phyloP scores from a whole-genome alignment of 2,113 vertebrate species.

The Chloropsis cyanopogon region DNA sequence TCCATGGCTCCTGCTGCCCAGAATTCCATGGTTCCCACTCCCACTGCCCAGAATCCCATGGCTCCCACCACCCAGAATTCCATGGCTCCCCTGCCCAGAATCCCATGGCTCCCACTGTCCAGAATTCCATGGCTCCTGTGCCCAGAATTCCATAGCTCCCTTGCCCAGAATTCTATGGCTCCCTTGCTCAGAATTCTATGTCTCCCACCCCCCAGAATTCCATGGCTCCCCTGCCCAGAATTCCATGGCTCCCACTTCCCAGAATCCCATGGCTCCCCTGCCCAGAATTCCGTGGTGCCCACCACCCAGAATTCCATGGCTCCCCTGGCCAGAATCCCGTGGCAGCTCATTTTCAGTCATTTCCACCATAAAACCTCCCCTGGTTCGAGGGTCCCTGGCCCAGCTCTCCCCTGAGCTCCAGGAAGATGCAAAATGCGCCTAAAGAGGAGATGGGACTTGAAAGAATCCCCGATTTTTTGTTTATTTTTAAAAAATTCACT shows the following conservation, averaged over 20 bases:
- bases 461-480: fast-evolving
- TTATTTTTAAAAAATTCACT: not conserved
- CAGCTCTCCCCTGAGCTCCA: not conserved
- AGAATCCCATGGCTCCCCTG: not conserved
- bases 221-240: too few relatives aligned
- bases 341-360: not conserved
- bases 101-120: too few relatives aligned
- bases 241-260: not conserved
- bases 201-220: not conserved
- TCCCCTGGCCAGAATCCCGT: not conserved
- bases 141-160: not conserved
- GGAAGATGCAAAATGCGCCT: fast-evolving
- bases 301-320: not conserved
- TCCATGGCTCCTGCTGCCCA: not conserved
- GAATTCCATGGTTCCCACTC: not conserved
- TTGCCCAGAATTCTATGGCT: not conserved
- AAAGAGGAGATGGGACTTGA: fast-evolving
- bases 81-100: not conserved
- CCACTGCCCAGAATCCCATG: not conserved
- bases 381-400: fast-evolving
- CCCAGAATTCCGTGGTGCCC: not conserved
- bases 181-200: not conserved
- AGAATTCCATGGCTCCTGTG: fast-evolving
- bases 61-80: not conserved
- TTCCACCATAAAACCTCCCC: fast-evolving